Base-by-base conservation (phyloP, 2,797 vertebrate species). In the Clarias pachynema region DNA sequence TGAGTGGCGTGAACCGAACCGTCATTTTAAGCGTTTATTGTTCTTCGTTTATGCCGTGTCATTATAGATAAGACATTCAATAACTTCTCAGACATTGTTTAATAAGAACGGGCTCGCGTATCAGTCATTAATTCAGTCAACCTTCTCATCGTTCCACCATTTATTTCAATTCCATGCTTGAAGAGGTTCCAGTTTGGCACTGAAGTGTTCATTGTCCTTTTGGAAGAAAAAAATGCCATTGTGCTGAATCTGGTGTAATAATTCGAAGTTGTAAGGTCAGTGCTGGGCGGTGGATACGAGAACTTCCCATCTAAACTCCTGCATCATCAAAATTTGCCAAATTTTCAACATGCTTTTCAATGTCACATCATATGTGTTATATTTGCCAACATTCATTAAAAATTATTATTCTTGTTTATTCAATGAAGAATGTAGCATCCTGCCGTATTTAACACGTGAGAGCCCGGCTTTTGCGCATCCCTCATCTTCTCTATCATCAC, bases 131-230 rank as follows among this genome's bases (percentile, higher is more conserved):
- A 81, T 66, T 68, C 62, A 34, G 9, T 66, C 79, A 66, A 26
- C 29, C 44, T 14, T 81, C 63, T 53, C 44, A 66, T 81, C 59
- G 26, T 81, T 68, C 63, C 62, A 81, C 44, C 62, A 34, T 66
- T 81, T 81, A 66, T 53, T 81, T 68, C 40, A 68, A 68, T 81
- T 68, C 79, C 63, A 81, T 68, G 79, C 79, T 66, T 81, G 79
- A 81, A 53, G 79, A 56, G 22, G 31, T 81, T 81, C 10, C 26
- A 31, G 79, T 31, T 31, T 22, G 40, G 62, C 60, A 49, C 5
- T 73, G 65, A 73, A 74, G 62, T 66, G 40, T 81, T 81, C 40
- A 66, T 81, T 66, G 79, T 80, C 62, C 62, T 80, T 53, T 80
- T 49, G 10, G 1, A 26, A 26, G 22, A 12, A 59, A 24, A 37